A percentile compares a stretch with the other conserved stretches of the same genome.
Evolutionary conservation across 2,888 invertebrate genomes (phyloP).

Genomic region (Nephrotoma guestfalica): DNA sequence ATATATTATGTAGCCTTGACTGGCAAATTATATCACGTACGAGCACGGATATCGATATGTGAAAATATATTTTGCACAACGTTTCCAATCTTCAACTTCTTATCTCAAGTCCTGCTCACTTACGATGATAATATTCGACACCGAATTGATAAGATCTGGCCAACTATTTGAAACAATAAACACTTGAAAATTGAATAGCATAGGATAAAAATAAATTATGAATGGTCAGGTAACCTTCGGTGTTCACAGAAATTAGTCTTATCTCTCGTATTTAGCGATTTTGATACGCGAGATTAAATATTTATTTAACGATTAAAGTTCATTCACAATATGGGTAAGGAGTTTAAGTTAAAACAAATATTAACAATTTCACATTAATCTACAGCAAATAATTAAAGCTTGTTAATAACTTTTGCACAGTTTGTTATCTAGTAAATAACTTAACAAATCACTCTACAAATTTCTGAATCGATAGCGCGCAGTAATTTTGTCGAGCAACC

Average conservation of each 20-base stretch:
- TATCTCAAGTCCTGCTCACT: too few relatives aligned
- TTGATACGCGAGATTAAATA: neutral
- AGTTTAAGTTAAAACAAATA: neutral
- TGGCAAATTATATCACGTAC: neutral
- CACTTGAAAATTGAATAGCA: neutral
- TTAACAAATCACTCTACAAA: neutral
- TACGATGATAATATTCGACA: too few relatives aligned
- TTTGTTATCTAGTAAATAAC: neutral
- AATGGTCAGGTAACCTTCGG: neutral
- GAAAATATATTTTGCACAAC: neutral
- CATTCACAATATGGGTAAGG: neutral
- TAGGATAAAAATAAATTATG: neutral
- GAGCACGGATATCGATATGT: neutral
- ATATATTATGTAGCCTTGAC: neutral
- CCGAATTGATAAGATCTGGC: neutral
- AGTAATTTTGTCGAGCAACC: neutral
- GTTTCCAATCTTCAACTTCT: too few relatives aligned
- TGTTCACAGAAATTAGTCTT: neutral
- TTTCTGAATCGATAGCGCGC: neutral
- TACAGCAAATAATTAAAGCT: neutral
- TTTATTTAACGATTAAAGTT: neutral
- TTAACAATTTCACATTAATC: neutral
- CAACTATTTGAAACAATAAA: neutral
- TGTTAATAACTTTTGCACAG: neutral
- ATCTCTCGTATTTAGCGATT: neutral